These are phyloP conservation scores for Dipodomys ordii DNA, from an alignment of 2,113 vertebrate genomes.

Conservation along the genomic window DNA sequence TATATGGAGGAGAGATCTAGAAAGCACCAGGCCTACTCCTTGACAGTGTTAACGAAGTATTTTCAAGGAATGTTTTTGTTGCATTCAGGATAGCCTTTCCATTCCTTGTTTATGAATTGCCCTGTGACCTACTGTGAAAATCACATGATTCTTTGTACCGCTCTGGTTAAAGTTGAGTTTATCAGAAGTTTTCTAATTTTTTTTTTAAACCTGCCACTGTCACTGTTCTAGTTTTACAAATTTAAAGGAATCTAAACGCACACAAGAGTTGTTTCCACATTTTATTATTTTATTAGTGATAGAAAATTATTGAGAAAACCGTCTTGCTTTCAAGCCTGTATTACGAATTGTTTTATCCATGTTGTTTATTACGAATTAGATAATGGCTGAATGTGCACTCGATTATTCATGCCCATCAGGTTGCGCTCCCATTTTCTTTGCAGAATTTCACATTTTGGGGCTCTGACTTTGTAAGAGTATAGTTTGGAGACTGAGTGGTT, in stretches of 20 bases:
- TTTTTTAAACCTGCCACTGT: not conserved
- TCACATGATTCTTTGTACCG: not conserved
- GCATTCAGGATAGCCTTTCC: not conserved
- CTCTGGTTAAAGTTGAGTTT: slow-evolving; percentile 42
- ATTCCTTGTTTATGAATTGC: slow-evolving; percentile 3
- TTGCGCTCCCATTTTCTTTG: not conserved
- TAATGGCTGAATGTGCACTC: slow-evolving; percentile 29
- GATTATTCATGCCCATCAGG: not conserved
- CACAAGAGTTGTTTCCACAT: slow-evolving; percentile 33
- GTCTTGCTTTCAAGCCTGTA: slow-evolving; percentile 22
- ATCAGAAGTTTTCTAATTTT: not conserved
- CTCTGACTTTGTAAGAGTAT: slow-evolving; percentile 31
- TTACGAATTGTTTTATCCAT: not conserved
- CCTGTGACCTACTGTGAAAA: not conserved
- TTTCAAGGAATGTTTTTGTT: slow-evolving; percentile 20
- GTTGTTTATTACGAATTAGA: slow-evolving; percentile 12
- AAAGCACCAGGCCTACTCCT: not conserved
- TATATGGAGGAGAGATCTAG: not conserved
- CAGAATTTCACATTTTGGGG: not conserved
- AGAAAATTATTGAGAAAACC: slow-evolving; percentile 7
- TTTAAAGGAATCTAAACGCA: not conserved
- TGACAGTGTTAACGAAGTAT: not conserved
- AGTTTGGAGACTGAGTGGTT: not conserved
- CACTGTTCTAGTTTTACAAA: slow-evolving; percentile 28
- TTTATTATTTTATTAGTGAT: slow-evolving; percentile 42